Conservation (phyloP, 2,797 vertebrate genomes). For the Rhabdomys pumilio region DNA sequence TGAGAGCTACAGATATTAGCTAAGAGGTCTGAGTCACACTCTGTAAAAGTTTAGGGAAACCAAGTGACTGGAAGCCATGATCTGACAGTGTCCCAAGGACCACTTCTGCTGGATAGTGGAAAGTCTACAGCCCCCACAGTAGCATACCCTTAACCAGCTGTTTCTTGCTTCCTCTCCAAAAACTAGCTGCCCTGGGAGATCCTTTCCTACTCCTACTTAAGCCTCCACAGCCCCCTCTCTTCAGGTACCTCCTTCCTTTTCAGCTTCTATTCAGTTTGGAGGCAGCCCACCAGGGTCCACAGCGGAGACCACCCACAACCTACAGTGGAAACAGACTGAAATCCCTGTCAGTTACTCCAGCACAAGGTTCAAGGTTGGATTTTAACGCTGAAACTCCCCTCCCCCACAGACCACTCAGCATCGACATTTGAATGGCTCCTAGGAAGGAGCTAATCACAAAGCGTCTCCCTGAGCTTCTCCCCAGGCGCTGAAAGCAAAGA, state of each 20-base stretch:
- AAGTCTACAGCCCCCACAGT: background rate
- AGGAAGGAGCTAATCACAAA: slow-evolving; percentile 9
- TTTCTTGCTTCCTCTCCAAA: background rate
- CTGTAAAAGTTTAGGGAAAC: background rate
- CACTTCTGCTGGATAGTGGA: background rate
- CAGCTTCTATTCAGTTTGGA: background rate
- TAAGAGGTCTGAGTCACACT: background rate
- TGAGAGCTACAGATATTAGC: background rate
- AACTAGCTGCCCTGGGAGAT: background rate
- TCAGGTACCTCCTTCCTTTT: background rate
- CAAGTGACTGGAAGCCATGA: background rate
- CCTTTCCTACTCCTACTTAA: background rate
- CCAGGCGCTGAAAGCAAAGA: background rate
- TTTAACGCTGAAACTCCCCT: slow-evolving; percentile 30
- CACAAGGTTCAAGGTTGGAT: background rate
- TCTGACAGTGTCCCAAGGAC: background rate
- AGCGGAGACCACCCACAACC: slow-evolving; percentile 79
- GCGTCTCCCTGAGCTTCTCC: background rate
- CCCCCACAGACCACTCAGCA: background rate
- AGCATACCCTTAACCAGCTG: background rate
- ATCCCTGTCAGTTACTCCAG: slow-evolving; percentile 72
- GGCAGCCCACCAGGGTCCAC: background rate
- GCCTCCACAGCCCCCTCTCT: background rate
- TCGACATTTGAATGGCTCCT: slow-evolving; percentile 10
- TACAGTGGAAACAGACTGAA: slow-evolving; percentile 61